Base-by-base conservation (phyloP, 1,140 invertebrate genomes). In the Venturia canescens region DNA sequence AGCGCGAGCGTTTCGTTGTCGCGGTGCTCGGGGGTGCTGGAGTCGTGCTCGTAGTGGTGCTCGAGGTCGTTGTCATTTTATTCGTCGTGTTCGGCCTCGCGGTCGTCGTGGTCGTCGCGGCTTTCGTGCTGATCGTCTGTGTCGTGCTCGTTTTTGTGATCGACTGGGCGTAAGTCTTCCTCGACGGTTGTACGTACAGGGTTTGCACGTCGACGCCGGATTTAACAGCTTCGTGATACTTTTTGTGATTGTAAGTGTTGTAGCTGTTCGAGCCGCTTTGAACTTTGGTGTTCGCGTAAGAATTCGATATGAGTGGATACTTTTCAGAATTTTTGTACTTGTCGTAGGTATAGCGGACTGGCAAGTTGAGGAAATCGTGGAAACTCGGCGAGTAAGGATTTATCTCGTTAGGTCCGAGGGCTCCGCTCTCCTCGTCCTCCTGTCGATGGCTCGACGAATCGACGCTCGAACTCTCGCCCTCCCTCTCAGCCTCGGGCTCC, bases 231-330 rank as follows among this genome's bases (percentile, higher is more conserved):
- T 88, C 84, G 67, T 91, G 91, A 77, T 93, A 93, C 23, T 94
- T 93, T 84, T 94, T 94, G 82, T 94, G 93, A 86, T 95, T 95
- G 27, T 93, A 92, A 11, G 92, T 93, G 18, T 91, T 93, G 74
- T 93, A 94, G 82, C 94, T 94, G 82, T 93, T 94, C 13, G 93
- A 91, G 60, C 93, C 94, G 75, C 95, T 95, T 87, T 95, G 95
- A 34, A 95, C 93, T 88, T 95, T 96, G 0, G 94, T 94, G 83
- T 95, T 95, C 0, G 95, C 95, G 84, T 96, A 96, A 2, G 94
- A 95, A 82, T 92, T 95, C 2, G 95, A 95, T 44, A 96, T 95
- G 27, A 96, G 83, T 0, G 95, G 95, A 85, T 94, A 95, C 77
- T 92, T 93, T n/a, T 90, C 89, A 9, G 78, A 72, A 29, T 88